Evolutionary conservation across 2,888 invertebrate genomes (phyloP).

Genomic region (Darwinula stevensoni): DNA sequence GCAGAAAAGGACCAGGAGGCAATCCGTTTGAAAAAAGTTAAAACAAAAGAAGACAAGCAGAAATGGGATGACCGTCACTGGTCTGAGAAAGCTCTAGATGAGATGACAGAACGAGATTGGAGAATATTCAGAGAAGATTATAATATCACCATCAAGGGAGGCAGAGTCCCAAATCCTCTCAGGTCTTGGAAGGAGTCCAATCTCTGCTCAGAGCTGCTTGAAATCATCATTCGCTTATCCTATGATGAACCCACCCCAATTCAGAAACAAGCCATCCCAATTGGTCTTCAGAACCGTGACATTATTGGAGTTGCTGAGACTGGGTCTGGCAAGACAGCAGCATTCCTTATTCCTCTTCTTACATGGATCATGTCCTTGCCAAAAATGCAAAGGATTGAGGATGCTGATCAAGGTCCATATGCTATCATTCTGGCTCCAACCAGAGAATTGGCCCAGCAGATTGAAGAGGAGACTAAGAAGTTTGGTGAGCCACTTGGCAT

Average conservation of each 20-base stretch:
- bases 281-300: slow-evolving; percentile 72
- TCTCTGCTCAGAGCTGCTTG: slow-evolving; percentile 61
- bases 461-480: slow-evolving; percentile 93
- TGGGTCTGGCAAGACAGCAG: slow-evolving; percentile 93
- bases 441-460: slow-evolving; percentile 96
- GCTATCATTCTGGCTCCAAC: slow-evolving; percentile 97
- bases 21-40: slow-evolving; percentile 61
- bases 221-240: slow-evolving; percentile 76
- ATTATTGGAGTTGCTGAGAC: slow-evolving; percentile 99
- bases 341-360: slow-evolving; percentile 83
- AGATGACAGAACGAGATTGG: slow-evolving; percentile 99
- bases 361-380: slow-evolving; percentile 95
- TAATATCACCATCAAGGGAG: slow-evolving; percentile 88
- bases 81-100: slow-evolving; percentile 71
- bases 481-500: slow-evolving; percentile 81
- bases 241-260: slow-evolving; percentile 97
- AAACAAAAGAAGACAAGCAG: slow-evolving; percentile 86
- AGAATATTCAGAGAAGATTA: slow-evolving; percentile 98
- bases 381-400: slow-evolving; percentile 68
- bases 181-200: slow-evolving; percentile 80
- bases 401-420: slow-evolving; percentile 85
- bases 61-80: slow-evolving; percentile 98
- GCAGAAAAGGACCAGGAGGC: slow-evolving; percentile 87
- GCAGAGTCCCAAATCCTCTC: slow-evolving; percentile 83
- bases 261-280: slow-evolving; percentile 95